Conservation (phyloP, 2,888 invertebrate species). For the Orchesellides sinensis region DNA sequence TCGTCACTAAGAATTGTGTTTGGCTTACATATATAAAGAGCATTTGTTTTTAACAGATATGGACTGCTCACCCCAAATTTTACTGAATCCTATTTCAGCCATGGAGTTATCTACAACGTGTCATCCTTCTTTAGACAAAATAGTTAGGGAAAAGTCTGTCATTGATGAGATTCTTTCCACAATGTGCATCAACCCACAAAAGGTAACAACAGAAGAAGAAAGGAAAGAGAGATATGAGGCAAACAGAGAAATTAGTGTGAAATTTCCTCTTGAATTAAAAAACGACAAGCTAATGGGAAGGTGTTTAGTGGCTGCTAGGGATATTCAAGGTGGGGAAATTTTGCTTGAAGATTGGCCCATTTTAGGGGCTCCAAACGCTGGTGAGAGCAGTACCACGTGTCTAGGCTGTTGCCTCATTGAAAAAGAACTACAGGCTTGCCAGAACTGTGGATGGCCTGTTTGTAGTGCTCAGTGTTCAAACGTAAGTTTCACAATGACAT, state of each 20-base stretch:
- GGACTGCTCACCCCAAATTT: slow-evolving; percentile 13
- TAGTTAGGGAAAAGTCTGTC: neutral
- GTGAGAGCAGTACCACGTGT: slow-evolving; percentile 83
- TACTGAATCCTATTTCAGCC: slow-evolving; percentile 21
- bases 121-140: slow-evolving; percentile 5
- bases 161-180: slow-evolving; percentile 41
- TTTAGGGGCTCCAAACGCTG: slow-evolving; percentile 85
- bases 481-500: slow-evolving; percentile 73
- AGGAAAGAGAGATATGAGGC: neutral
- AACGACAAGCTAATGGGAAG: slow-evolving; percentile 81
- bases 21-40: neutral
- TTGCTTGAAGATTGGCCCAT: slow-evolving; percentile 85
- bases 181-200: neutral
- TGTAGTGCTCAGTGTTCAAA: slow-evolving; percentile 82
- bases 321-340: slow-evolving; percentile 84
- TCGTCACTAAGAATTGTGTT: neutral
- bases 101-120: slow-evolving; percentile 8
- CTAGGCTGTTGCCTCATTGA: slow-evolving; percentile 84
- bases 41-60: neutral
- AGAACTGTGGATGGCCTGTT: slow-evolving; percentile 83
- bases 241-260: neutral
- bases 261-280: slow-evolving; percentile 79
- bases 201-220: neutral
- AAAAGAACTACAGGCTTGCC: slow-evolving; percentile 24
- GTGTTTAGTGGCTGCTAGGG: slow-evolving; percentile 84